phyloP scores from a whole-genome alignment of 2,888 invertebrate genomes.

The Cheilosia scutellata region DNA sequence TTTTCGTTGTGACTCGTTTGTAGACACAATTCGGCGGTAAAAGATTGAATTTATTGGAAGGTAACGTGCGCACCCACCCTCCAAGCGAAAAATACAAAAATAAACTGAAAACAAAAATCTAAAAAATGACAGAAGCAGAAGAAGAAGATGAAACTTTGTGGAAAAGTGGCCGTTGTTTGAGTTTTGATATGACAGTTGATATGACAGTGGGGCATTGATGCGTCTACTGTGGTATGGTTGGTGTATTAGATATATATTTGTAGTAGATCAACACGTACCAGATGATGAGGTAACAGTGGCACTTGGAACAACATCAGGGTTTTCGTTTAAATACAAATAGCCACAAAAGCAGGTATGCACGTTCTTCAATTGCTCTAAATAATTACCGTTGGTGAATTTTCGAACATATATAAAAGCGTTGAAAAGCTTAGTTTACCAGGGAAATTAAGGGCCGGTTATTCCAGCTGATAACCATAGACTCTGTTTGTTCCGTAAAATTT shows the following conservation, averaged over 20 bases:
- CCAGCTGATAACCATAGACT: no score
- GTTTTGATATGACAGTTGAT: neutral
- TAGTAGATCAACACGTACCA: neutral
- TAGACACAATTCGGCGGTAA: constrained; percentile 64
- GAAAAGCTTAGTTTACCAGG: no score
- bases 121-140: constrained; percentile 64
- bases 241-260: constrained; percentile 8
- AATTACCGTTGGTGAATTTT: no score
- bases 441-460: no score
- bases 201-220: neutral
- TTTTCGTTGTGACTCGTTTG: constrained; percentile 16
- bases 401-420: no score
- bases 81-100: constrained; percentile 64
- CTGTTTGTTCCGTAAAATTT: no score
- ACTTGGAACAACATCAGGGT: no score
- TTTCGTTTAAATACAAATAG: no score
- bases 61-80: constrained; percentile 48
- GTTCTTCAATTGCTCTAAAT: no score
- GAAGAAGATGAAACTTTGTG: constrained; percentile 16
- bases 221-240: neutral
- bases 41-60: constrained; percentile 44
- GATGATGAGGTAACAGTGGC: neutral
- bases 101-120: constrained; percentile 68
- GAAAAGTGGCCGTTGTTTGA: constrained; percentile 12
- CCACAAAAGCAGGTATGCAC: no score